Percentiles rank a stretch among this genome's conserved stretches.
Evolutionary conservation across 1,140 invertebrate genomes (phyloP).

Genomic region (Fopius arisanus): DNA sequence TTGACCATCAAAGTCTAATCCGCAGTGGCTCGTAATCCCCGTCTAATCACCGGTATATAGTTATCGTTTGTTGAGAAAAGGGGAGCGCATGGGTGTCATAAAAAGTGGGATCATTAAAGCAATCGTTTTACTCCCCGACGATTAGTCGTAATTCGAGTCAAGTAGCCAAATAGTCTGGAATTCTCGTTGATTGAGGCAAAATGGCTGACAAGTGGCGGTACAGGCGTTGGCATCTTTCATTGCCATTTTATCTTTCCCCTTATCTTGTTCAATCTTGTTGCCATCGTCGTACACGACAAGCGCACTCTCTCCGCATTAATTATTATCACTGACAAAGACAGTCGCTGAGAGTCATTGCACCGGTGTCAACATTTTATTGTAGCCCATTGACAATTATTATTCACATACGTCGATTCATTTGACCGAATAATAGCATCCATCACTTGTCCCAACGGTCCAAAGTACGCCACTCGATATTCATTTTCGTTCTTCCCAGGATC

Average conservation of each 20-base stretch:
- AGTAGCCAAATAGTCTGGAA: constrained; percentile 32
- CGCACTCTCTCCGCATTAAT: background rate
- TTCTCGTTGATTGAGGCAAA: constrained; percentile 23
- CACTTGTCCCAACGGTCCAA: background rate
- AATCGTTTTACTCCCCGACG: background rate
- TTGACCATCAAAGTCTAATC: background rate
- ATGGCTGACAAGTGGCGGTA: background rate
- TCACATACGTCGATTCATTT: background rate
- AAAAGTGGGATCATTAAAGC: constrained; percentile 18
- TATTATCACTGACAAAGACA: background rate
- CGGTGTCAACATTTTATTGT: background rate
- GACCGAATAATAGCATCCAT: background rate
- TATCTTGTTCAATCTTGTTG: background rate
- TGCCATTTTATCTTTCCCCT: background rate
- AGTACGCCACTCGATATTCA: background rate
- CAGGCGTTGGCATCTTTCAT: background rate
- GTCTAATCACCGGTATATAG: background rate
- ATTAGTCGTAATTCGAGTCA: constrained; percentile 35
- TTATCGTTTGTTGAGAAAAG: background rate
- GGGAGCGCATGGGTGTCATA: background rate
- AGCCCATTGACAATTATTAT: background rate
- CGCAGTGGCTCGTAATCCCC: background rate
- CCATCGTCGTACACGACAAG: background rate
- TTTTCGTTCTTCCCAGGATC: background rate
- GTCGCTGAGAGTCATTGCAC: background rate